A percentile compares a stretch with the other conserved stretches of the same genome.
Evolutionary conservation across 2,113 vertebrate species (phyloP).

Genomic region (Glaucomys volans): DNA sequence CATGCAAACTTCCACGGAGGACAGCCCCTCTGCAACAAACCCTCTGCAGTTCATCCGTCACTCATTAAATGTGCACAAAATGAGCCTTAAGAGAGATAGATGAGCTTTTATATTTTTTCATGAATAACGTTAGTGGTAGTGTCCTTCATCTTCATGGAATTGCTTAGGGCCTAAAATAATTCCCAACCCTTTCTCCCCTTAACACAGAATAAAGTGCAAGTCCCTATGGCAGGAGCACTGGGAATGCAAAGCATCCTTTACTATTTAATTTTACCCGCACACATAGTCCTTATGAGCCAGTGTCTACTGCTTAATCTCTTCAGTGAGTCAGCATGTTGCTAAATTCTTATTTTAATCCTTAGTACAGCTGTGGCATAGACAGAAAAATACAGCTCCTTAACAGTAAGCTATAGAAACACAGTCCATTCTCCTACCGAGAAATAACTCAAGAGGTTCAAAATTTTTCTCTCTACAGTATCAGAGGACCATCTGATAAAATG

Average conservation of each 20-base stretch:
- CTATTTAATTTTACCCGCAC: slow-evolving; percentile 58
- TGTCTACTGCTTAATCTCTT: slow-evolving; percentile 46
- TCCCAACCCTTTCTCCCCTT: background rate
- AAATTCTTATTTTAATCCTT: slow-evolving; percentile 67
- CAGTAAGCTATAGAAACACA: slow-evolving; percentile 1
- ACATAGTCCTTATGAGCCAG: background rate
- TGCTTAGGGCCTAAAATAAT: slow-evolving; percentile 34
- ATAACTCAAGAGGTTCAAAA: slow-evolving; percentile 47
- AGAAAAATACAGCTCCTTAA: slow-evolving; percentile 67
- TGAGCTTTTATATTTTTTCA: slow-evolving; percentile 44
- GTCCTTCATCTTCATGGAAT: slow-evolving; percentile 29
- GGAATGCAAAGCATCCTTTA: slow-evolving; percentile 8
- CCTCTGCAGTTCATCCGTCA: background rate
- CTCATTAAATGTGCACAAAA: slow-evolving; percentile 61
- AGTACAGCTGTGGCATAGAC: slow-evolving; percentile 28
- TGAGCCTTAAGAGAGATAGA: slow-evolving; percentile 31
- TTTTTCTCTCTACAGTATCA: background rate
- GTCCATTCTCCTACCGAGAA: background rate
- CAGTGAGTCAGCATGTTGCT: slow-evolving; percentile 21
- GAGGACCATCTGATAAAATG: background rate
- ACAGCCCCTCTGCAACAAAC: background rate
- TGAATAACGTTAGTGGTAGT: slow-evolving; percentile 49
- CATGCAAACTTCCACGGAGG: background rate
- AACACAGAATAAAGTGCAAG: background rate
- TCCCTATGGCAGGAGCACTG: background rate